Conservation (phyloP, 2,113 vertebrate species). For the Cynocephalus volans region DNA sequence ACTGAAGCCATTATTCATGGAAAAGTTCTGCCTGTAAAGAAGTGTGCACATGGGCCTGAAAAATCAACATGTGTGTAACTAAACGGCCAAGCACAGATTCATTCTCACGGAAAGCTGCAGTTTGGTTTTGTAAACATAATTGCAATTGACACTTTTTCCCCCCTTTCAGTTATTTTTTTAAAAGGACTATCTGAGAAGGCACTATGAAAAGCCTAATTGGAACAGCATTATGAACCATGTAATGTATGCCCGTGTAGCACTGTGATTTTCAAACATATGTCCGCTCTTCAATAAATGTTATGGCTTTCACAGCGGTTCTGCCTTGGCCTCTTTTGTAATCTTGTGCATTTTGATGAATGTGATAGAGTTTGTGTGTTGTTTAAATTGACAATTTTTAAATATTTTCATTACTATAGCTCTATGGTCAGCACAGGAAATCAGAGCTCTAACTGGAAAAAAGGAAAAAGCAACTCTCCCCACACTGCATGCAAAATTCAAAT, state of each 20-base stretch:
- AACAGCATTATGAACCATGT: neutral
- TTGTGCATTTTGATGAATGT: slow-evolving; percentile 49
- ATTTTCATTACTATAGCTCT: neutral
- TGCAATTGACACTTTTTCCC: neutral
- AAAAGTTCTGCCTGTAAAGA: neutral
- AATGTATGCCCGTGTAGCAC: neutral
- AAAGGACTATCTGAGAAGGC: neutral
- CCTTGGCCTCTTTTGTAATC: slow-evolving; percentile 71
- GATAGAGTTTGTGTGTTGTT: neutral
- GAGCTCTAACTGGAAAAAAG: neutral
- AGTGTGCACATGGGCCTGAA: slow-evolving; percentile 12
- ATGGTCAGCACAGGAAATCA: slow-evolving; percentile 29
- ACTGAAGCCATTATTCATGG: slow-evolving; percentile 42
- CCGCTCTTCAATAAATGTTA: slow-evolving; percentile 71
- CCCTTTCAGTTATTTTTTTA: neutral
- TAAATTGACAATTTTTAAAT: neutral
- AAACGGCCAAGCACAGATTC: neutral
- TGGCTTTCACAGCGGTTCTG: neutral
- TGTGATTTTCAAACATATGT: slow-evolving; percentile 65
- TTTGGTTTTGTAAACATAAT: slow-evolving; percentile 45
- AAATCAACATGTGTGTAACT: neutral
- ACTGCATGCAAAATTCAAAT: neutral
- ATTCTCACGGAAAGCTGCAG: neutral
- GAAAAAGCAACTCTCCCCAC: neutral
- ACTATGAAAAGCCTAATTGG: neutral